Evolutionary conservation across 2,113 vertebrate genomes (phyloP).

Genomic region (Stegostoma tigrinum): DNA sequence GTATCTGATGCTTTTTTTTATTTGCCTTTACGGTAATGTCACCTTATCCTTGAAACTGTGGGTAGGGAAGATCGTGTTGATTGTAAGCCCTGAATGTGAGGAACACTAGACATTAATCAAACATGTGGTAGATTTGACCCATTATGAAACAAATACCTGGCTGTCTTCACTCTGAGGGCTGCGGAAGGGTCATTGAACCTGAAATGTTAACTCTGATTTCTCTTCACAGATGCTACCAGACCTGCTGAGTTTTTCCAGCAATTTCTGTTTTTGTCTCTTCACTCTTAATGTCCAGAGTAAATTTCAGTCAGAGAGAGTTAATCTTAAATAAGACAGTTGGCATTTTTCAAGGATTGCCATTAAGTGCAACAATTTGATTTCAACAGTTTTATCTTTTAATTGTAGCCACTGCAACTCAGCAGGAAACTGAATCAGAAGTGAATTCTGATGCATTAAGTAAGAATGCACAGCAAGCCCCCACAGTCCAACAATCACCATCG

Average conservation of each 20-base stretch:
- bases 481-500: slow-evolving; percentile 60
- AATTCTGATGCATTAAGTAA: slow-evolving; percentile 70
- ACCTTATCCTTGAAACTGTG: neutral
- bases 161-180: neutral
- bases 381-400: slow-evolving; percentile 41
- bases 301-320: neutral
- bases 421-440: slow-evolving; percentile 77
- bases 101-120: neutral
- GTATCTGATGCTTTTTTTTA: neutral
- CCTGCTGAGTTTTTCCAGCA: too few species aligned
- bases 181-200: too few species aligned
- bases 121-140: neutral
- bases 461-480: slow-evolving; percentile 63
- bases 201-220: too few species aligned
- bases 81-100: neutral
- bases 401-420: slow-evolving; percentile 83
- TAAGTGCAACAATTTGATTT: neutral
- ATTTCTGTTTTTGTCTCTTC: neutral
- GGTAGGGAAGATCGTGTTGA: neutral
- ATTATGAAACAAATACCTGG: neutral
- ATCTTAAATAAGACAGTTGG: neutral
- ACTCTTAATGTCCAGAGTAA: neutral
- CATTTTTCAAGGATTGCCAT: neutral
- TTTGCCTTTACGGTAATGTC: neutral
- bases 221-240: too few species aligned